Conservation (phyloP, 2,113 vertebrate species). For the Nyctereutes procyonoides region DNA sequence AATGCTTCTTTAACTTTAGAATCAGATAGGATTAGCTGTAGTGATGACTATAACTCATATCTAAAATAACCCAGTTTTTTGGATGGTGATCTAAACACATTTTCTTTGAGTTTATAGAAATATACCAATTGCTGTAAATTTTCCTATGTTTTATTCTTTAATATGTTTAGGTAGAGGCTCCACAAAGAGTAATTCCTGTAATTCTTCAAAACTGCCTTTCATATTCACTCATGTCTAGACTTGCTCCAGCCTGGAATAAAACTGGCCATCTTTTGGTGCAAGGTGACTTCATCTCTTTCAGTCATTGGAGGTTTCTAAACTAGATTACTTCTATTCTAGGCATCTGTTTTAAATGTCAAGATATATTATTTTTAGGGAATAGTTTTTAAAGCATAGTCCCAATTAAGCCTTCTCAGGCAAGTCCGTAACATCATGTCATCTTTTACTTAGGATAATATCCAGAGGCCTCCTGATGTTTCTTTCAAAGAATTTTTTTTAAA, state of each 20-base stretch:
- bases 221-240: slow-evolving; percentile 89
- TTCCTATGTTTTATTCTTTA: slow-evolving; percentile 36
- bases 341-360: slow-evolving; percentile 42
- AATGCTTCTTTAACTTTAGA: not conserved
- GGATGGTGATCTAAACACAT: not conserved
- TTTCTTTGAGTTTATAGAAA: not conserved
- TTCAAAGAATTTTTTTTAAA: not conserved
- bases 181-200: slow-evolving; percentile 86
- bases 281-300: slow-evolving; percentile 84
- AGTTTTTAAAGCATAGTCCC: not conserved
- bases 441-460: not conserved
- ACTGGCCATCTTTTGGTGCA: slow-evolving; percentile 91
- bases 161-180: slow-evolving; percentile 86
- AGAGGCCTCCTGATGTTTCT: not conserved
- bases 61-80: not conserved
- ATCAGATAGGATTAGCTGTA: not conserved
- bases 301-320: not conserved
- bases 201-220: slow-evolving; percentile 92
- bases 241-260: slow-evolving; percentile 94
- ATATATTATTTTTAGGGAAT: not conserved
- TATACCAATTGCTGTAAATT: not conserved
- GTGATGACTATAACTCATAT: not conserved
- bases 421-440: not conserved
- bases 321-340: not conserved
- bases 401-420: slow-evolving; percentile 15